Evolutionary conservation across 2,797 vertebrate species (phyloP).

Genomic region (Erethizon dorsatum): DNA sequence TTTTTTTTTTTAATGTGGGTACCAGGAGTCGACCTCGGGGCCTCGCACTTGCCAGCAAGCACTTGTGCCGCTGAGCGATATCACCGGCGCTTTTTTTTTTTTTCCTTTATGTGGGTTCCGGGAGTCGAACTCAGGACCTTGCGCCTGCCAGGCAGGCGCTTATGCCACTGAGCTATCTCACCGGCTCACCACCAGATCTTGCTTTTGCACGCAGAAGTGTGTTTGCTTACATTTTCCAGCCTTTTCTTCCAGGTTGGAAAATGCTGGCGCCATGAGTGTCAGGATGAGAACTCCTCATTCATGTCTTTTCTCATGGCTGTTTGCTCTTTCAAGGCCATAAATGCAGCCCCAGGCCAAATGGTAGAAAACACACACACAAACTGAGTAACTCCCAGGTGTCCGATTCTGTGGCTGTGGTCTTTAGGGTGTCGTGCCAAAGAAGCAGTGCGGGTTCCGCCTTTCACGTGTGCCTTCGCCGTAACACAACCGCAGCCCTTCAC

Average conservation of each 20-base stretch:
- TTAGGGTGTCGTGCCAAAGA: not conserved
- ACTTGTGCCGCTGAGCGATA: too few relatives aligned
- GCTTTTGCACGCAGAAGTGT: not conserved
- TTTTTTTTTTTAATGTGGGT: too few relatives aligned
- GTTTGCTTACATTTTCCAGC: too few relatives aligned
- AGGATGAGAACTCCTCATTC: not conserved
- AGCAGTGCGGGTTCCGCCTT: not conserved
- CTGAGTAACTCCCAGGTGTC: not conserved
- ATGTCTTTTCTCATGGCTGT: not conserved
- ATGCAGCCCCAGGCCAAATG: not conserved
- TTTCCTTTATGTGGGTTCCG: too few relatives aligned
- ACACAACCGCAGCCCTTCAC: not conserved
- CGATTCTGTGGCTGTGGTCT: too few relatives aligned
- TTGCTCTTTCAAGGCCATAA: not conserved
- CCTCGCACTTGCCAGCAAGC: too few relatives aligned
- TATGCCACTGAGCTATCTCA: too few relatives aligned
- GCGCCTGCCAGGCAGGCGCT: too few relatives aligned
- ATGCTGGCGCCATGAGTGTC: not conserved
- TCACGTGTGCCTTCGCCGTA: rapidly evolving
- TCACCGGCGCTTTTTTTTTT: too few relatives aligned
- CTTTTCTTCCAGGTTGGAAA: not conserved
- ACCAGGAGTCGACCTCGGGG: too few relatives aligned
- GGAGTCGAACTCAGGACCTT: too few relatives aligned
- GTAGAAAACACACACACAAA: not conserved
- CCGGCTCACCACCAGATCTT: not conserved